These are phyloP conservation scores for Stichopus horrens DNA, from an alignment of 53 echinoderm and acorn worm genomes.

Conservation along the genomic window DNA sequence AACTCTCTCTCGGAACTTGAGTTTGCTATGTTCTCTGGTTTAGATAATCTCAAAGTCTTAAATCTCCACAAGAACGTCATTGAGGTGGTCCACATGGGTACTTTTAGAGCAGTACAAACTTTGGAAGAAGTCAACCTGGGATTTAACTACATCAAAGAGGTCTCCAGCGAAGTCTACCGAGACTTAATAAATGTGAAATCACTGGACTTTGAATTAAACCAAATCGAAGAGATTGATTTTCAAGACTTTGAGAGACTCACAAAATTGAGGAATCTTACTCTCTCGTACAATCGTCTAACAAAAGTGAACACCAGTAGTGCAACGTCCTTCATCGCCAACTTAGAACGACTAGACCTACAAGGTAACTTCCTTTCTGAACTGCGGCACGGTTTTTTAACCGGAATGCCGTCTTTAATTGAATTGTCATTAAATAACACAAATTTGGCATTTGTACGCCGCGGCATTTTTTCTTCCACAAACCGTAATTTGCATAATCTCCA, in stretches of 20 bases:
- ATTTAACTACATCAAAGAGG: slow-evolving; percentile 2
- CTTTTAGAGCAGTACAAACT: slow-evolving; percentile 9
- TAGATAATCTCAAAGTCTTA: slow-evolving; percentile 11
- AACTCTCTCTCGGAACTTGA: slow-evolving; percentile 22
- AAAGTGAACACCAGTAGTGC: not conserved
- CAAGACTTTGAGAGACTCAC: slow-evolving; percentile 19
- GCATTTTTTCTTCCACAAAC: not conserved
- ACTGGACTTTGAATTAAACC: slow-evolving; percentile 25
- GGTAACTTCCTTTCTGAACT: slow-evolving; percentile 14
- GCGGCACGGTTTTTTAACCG: slow-evolving; percentile 1
- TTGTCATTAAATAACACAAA: not conserved
- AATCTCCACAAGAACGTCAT: slow-evolving; percentile 37
- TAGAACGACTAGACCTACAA: slow-evolving; percentile 10
- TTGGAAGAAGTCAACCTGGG: slow-evolving; percentile 28
- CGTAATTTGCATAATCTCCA: not conserved
- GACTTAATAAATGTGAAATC: not conserved
- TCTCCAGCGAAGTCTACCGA: slow-evolving; percentile 10
- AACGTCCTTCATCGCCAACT: slow-evolving; percentile 12
- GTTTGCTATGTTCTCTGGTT: slow-evolving; percentile 26
- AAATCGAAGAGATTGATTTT: slow-evolving; percentile 8
- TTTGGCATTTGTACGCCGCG: not conserved
- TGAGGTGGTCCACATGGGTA: slow-evolving; percentile 17
- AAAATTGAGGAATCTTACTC: not conserved
- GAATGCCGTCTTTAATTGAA: slow-evolving; percentile 13
- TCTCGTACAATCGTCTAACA: slow-evolving; percentile 29